These are phyloP conservation scores for Tribolium madens DNA, from an alignment of 1,140 invertebrate species.

Conservation along the genomic window DNA sequence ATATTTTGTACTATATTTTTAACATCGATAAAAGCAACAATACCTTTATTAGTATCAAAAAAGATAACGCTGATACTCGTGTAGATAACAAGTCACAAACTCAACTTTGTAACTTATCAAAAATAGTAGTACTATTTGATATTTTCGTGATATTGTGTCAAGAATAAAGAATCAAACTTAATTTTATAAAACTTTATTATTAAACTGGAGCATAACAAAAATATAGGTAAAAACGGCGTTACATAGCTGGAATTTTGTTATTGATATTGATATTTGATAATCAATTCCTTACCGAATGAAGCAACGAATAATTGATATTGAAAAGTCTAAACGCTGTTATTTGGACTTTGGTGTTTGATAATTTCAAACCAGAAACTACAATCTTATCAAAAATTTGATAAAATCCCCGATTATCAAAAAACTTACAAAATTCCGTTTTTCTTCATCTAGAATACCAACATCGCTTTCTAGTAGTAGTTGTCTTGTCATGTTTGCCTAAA, in stretches of 20 bases:
- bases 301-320: constrained; percentile 39
- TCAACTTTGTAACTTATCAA: too few relatives aligned
- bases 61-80: not conserved
- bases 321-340: constrained; percentile 47
- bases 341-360: constrained; percentile 47
- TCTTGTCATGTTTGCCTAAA: not conserved
- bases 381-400: constrained; percentile 35
- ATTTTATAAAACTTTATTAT: not conserved
- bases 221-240: constrained; percentile 42
- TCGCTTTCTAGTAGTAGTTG: not conserved
- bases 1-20: not conserved
- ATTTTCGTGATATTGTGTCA: too few relatives aligned
- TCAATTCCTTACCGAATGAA: constrained; percentile 40
- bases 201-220: constrained; percentile 48
- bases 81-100: not conserved
- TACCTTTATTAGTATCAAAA: not conserved
- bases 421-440: not conserved
- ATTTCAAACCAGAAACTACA: constrained; percentile 35
- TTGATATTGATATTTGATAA: not conserved
- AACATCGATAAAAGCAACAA: not conserved
- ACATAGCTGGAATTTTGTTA: constrained; percentile 20
- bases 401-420: not conserved
- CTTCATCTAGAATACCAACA: not conserved
- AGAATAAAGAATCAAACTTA: too few relatives aligned
- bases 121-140: too few relatives aligned